Base-by-base conservation (phyloP, 2,113 vertebrate genomes). In the Pygoscelis adeliae region DNA sequence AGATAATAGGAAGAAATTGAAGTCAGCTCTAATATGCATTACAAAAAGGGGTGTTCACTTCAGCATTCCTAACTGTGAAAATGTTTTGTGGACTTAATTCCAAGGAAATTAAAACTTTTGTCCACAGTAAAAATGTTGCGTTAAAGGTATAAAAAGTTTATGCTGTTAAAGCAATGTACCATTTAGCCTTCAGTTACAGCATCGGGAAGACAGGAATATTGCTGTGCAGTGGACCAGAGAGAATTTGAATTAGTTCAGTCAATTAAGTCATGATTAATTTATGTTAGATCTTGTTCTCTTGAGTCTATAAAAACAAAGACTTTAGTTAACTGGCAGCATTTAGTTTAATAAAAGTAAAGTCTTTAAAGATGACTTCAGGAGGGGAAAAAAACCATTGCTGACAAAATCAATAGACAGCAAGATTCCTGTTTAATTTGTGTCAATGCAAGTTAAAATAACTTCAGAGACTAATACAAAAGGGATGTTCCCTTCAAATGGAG, bases 181-280 rank as follows among this genome's bases (percentile, higher is more conserved):
- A 90, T 95, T 98, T 96, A 97, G 73, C 89, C 95, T 97, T 98
- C 97, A 95, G 40, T 80, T 76, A 46, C 82, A 79, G 93, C 87
- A 93, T 30, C 69, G 94, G 94, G 83, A 94, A 97, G 97, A 98
- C 94, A 97, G 96, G 93, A 97, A 97, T 97, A 98, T 97, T 97
- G 90, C 80, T 93, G 98, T 95, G 97, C 98, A 96, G 56, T 97
- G 97, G 95, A 92, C 96, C 97, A 97, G 62, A 98, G 97, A 97
- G 97, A 97, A 93, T 76, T 85, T 88, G 97, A 97, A 98, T 98
- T 98, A 98, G 95, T 93, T 97, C 97, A 98, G 97, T 98, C 98
- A 98, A 98, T 98, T 98, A 99, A 98, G 97, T 98, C 98, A 97
- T 98, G 98, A 98, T 98, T 98, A 98, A 98, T 98, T 98, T 97